Conservation (phyloP, 2,797 vertebrate genomes). For the Calcarius lapponicus region DNA sequence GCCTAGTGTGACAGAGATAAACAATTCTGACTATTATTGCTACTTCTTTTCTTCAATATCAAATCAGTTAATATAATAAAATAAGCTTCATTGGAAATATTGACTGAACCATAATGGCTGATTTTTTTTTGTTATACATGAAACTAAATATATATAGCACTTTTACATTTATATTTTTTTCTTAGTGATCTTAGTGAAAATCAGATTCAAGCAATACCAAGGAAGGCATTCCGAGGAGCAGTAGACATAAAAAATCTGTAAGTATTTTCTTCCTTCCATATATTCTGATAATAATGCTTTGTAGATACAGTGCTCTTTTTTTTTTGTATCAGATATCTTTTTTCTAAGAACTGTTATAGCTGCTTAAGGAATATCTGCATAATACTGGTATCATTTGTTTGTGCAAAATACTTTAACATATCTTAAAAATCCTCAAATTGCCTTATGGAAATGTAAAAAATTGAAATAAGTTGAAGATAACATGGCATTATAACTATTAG, state of each 20-base stretch:
- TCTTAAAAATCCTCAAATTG: not conserved
- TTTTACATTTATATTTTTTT: not conserved
- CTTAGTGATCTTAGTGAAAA: constrained; percentile 97
- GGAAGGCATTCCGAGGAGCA: constrained; percentile 96
- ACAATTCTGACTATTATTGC: not conserved
- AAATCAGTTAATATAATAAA: not conserved
- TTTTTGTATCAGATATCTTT: not conserved
- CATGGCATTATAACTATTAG: not conserved
- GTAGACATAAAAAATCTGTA: constrained; percentile 99
- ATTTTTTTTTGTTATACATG: not conserved
- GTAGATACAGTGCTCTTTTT: not conserved
- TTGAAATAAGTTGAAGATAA: not conserved
- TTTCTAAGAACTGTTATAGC: not conserved
- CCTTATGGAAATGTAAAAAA: not conserved
- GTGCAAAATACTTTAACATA: not conserved
- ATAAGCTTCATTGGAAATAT: not conserved
- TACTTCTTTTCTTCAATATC: not conserved
- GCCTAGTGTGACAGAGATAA: not conserved
- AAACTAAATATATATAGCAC: not conserved
- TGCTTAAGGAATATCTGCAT: not conserved
- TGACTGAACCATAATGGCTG: not conserved
- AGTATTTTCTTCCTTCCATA: constrained; percentile 71
- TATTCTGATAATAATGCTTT: not conserved
- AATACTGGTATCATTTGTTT: not conserved
- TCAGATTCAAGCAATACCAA: constrained; percentile 96